Evolutionary conservation across 2,888 invertebrate species (phyloP), one percentile per base, ranked within the genome.

Genomic region (Caradrina clavipalpis): DNA sequence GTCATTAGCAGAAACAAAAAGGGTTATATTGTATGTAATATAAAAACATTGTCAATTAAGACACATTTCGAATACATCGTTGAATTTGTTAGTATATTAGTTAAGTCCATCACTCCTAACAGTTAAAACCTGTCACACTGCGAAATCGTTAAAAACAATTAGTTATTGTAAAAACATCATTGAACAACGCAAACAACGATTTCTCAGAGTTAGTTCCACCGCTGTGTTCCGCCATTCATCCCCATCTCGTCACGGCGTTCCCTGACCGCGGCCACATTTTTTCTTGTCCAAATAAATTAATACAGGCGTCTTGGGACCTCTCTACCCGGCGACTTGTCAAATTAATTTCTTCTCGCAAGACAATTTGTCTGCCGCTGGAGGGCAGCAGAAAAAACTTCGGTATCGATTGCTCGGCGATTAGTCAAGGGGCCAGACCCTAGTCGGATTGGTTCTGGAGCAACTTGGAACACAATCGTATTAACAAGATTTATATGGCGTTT

Each of bases 341-440:
- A 96, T 96, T 96, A 96, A 96, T 96, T 95, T 95, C 92, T 93
- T 91, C 94, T 93, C 90, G 92, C 91, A 93, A 95, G 94, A 95
- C 95, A 92, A 96, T 95, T 95, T 95, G 95, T 95, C 95, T 94
- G 90, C 81, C 86, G 91, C 89, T 88, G 85, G 88, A 86, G 91
- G 92, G 90, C 83, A 85, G 83, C 85, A 89, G 93, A 95, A 95
- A 96, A 96, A 93, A 89, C 92, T 89, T 86, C 84, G 80, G 89
- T 90, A 92, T 95, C 93, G 95, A 94, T 94, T 91, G 93, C 89
- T 87, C 71, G 87, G 85, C 93, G 91, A 95, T 95, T 93, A 93
- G 91, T 93, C 85, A 85, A 79, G 81, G 83, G 85, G 76, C 74
- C 39, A 84, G 80, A 77, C 83, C 83, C 85, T 76, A 79, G 81